Evolutionary conservation across 2,113 vertebrate species (phyloP), one percentile per base, ranked within the genome.

Genomic region (Poecilia latipinna): DNA sequence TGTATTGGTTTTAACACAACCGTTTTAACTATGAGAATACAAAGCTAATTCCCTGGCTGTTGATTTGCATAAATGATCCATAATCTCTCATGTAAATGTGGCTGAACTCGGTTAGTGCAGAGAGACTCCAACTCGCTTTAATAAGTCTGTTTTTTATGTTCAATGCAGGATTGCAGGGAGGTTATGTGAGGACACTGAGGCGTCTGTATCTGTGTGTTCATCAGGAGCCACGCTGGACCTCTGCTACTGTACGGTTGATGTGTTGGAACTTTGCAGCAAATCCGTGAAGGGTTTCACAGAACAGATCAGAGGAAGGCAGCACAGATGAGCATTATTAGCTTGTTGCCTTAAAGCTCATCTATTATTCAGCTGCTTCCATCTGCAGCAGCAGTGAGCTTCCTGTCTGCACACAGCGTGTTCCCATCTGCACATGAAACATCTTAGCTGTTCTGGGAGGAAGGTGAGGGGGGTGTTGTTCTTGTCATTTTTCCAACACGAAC

Each of bases 331-430:
- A 71, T 82, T 74, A 80, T 88, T 82, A 79, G 80, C 84, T 79
- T 69, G 48, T 77, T 57, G 75, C 74, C 65, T 80, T 85, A 65
- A 74, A 83, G 7, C 72, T 80, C 32, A 78, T 89, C 17, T 75
- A 89, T 90, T 70, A 90, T 89, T 90, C 83, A 92, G 74, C n/a
- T 44, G 64, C 4, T 66, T 83, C 86, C 83, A 65, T 78, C 86
- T 89, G 86, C 72, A 80, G 81, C 68, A 33, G 51, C 35, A 0
- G 61, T 22, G 29, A 0, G 64, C 33, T 85, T 86, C 84, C 83
- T 78, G 82, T 82, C 63, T 78, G 31, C 37, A 42, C 63, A 75
- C 78, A 65, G 39, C 72, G 17, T 8, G 57, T 67, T 82, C 70
- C 76, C 77, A 61, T 81, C 82, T 83, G 73, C 65, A 77, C 17